Percentiles rank a stretch among this genome's conserved stretches.
These are phyloP conservation scores for Trissolcus japonicus DNA, from an alignment of 2,888 invertebrate genomes.

Conservation along the genomic window DNA sequence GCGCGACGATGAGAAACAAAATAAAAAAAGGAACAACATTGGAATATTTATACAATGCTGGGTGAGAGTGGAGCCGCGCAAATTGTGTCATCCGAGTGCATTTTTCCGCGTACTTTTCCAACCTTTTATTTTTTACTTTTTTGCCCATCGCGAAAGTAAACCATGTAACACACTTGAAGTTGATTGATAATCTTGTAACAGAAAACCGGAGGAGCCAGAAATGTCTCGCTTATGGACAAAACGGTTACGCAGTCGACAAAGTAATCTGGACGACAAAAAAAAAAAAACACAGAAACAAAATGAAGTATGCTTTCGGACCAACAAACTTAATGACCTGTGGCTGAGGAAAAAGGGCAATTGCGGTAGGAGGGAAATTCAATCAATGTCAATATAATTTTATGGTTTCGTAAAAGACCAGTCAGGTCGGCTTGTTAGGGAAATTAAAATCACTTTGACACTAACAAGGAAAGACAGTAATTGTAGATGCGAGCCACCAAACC, in stretches of 20 bases:
- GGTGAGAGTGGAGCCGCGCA: background rate
- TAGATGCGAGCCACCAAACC: slow-evolving; percentile 16
- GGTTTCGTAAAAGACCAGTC: slow-evolving; percentile 9
- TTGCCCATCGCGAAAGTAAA: slow-evolving; percentile 48
- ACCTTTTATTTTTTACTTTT: slow-evolving; percentile 10
- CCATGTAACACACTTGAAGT: slow-evolving; percentile 45
- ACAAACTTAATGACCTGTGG: slow-evolving; percentile 13
- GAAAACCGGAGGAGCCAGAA: slow-evolving; percentile 44
- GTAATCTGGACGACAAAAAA: slow-evolving; percentile 23
- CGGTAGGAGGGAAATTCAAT: slow-evolving; percentile 9
- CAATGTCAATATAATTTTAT: slow-evolving; percentile 19
- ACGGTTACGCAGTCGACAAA: slow-evolving; percentile 53
- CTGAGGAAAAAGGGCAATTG: slow-evolving; percentile 1
- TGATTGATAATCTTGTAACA: slow-evolving; percentile 45
- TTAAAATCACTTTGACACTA: slow-evolving; percentile 19
- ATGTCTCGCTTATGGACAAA: slow-evolving; percentile 49
- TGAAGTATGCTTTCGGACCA: background rate
- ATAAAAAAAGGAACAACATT: background rate
- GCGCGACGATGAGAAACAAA: background rate
- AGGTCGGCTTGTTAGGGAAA: slow-evolving; percentile 1
- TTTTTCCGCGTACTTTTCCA: slow-evolving; percentile 20
- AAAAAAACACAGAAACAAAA: background rate
- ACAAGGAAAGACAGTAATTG: slow-evolving; percentile 44
- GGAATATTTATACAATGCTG: background rate
- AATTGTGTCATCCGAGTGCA: slow-evolving; percentile 14